Evolutionary conservation across 2,888 invertebrate genomes (phyloP).

Genomic region (Vanessa cardui): DNA sequence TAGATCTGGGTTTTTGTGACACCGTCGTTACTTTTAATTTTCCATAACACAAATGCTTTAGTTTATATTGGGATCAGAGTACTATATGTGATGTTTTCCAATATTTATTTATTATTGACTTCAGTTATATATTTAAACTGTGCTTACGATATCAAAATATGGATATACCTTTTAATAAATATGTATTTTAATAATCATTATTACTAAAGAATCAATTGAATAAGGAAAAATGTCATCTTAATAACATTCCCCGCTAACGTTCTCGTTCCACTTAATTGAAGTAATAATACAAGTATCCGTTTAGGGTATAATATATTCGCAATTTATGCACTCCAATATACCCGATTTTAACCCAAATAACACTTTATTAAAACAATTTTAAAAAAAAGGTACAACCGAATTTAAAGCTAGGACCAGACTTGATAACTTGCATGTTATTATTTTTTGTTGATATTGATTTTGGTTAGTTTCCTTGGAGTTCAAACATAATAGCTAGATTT

Average conservation of each 20-base stretch:
- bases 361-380: conserved; percentile 1
- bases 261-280: not conserved
- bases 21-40: too few species aligned
- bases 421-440: not conserved
- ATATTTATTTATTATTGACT: too few species aligned
- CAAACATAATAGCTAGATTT: too few species aligned
- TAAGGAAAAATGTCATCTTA: not conserved
- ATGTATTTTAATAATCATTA: not conserved
- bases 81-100: too few species aligned
- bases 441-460: too few species aligned
- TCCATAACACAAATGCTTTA: too few species aligned
- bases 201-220: not conserved
- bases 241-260: not conserved
- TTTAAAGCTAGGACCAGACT: not conserved
- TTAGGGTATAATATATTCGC: conserved; percentile 3
- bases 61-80: too few species aligned
- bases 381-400: not conserved
- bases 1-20: too few species aligned
- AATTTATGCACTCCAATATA: conserved; percentile 1
- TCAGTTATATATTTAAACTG: too few species aligned
- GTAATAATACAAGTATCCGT: not conserved
- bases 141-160: too few species aligned
- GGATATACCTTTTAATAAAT: too few species aligned
- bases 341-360: conserved; percentile 9
- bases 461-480: too few species aligned